A percentile compares a stretch with the other conserved stretches of the same genome.
phyloP scores from a whole-genome alignment of 2,113 vertebrate species.

The Galbula dea region DNA sequence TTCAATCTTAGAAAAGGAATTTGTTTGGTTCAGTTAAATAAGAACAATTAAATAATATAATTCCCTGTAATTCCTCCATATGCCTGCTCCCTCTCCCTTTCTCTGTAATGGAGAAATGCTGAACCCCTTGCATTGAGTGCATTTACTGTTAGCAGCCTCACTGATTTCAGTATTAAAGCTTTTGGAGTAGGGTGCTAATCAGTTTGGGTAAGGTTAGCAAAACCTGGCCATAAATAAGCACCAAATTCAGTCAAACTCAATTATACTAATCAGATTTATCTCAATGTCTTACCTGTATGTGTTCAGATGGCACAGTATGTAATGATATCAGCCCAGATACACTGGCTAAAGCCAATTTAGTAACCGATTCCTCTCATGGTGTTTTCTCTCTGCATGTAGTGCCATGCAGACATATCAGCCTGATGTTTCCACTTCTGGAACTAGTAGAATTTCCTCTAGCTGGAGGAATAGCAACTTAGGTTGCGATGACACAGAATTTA shows the following conservation, averaged over 20 bases:
- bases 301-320: neutral
- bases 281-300: neutral
- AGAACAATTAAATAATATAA: neutral
- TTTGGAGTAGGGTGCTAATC: neutral
- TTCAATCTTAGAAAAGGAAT: neutral
- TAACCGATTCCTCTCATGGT: neutral
- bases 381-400: neutral
- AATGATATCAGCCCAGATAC: neutral
- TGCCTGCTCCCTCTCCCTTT: neutral
- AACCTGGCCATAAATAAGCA: neutral
- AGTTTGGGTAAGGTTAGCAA: neutral
- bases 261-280: neutral
- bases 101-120: neutral
- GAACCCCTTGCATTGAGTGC: neutral
- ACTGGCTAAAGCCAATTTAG: neutral
- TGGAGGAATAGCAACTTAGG: neutral
- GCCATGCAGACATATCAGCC: neutral
- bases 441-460: neutral
- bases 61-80: neutral
- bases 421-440: constrained; percentile 8
- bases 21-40: neutral
- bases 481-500: constrained; percentile 22
- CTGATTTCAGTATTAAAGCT: neutral
- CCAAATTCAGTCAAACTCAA: neutral
- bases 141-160: neutral